These are phyloP conservation scores for Ephialtes manifestator DNA, from an alignment of 2,888 invertebrate genomes.

Conservation along the genomic window DNA sequence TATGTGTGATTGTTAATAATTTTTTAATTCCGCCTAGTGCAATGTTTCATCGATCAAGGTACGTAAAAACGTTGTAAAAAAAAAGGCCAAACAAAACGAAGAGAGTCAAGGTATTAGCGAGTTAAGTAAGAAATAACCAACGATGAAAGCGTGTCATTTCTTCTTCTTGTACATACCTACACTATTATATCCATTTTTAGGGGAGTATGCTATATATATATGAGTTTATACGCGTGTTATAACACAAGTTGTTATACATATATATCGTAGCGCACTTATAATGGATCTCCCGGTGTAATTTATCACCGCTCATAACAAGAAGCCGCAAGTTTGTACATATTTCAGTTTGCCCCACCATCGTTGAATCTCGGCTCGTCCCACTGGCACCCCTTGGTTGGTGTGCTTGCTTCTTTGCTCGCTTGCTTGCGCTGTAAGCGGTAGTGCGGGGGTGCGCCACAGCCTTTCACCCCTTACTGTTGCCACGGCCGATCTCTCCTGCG, in stretches of 20 bases:
- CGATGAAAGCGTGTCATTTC: too few relatives aligned
- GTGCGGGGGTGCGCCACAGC: slow-evolving; percentile 52
- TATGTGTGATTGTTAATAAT: too few relatives aligned
- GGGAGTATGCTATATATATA: neutral
- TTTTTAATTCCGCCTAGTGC: too few relatives aligned
- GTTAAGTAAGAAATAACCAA: too few relatives aligned
- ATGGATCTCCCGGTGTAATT: slow-evolving; percentile 77
- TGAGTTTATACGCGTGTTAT: slow-evolving; percentile 1
- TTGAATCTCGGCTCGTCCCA: slow-evolving; percentile 61
- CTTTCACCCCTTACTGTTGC: slow-evolving; percentile 66
- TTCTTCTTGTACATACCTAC: too few relatives aligned
- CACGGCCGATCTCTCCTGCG: slow-evolving; percentile 60
- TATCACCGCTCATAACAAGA: slow-evolving; percentile 84
- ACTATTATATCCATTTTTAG: neutral
- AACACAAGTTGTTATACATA: slow-evolving; percentile 39
- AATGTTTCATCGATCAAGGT: too few relatives aligned
- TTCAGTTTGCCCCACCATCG: slow-evolving; percentile 75
- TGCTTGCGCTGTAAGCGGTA: slow-evolving; percentile 28
- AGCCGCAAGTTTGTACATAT: slow-evolving; percentile 83
- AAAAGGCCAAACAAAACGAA: too few relatives aligned
- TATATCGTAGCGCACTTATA: slow-evolving; percentile 42
- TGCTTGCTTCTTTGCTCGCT: slow-evolving; percentile 6
- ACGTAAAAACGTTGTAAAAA: too few relatives aligned
- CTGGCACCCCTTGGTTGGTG: slow-evolving; percentile 66
- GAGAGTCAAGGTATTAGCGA: too few relatives aligned